A percentile compares a stretch with the other conserved stretches of the same genome.
These are phyloP conservation scores for Silurus aristotelis DNA, from an alignment of 2,797 vertebrate species.

Conservation along the genomic window DNA sequence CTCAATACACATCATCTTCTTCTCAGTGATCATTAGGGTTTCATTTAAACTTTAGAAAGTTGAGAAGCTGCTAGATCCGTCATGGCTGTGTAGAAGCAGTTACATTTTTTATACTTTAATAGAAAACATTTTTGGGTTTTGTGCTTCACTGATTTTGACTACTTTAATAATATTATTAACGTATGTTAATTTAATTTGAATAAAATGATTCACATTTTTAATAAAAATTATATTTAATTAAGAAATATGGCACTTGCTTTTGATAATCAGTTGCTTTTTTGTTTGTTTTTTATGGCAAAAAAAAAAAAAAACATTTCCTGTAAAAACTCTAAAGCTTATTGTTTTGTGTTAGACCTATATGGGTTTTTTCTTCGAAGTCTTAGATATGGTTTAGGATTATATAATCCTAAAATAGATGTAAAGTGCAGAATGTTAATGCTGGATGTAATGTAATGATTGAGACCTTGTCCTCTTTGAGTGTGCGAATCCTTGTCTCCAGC, in stretches of 20 bases:
- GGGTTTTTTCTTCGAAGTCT: not conserved
- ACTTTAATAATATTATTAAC: too few species aligned
- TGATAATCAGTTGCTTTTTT: too few species aligned
- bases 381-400: not conserved
- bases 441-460: not conserved
- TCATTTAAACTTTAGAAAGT: not conserved
- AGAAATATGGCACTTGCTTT: too few species aligned
- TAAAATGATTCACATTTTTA: too few species aligned
- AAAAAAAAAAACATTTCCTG: too few species aligned
- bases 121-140: too few species aligned
- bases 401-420: not conserved
- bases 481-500: constrained; percentile 88
- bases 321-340: too few species aligned
- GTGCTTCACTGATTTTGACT: too few species aligned
- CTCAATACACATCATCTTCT: not conserved
- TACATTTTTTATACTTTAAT: not conserved
- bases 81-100: not conserved
- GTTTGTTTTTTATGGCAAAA: too few species aligned
- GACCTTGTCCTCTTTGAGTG: constrained; percentile 97
- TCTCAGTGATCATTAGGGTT: not conserved
- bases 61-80: not conserved
- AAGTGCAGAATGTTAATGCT: not conserved
- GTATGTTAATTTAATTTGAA: too few species aligned
- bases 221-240: too few species aligned
- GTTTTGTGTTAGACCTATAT: too few species aligned